phyloP scores from a whole-genome alignment of 2,888 invertebrate genomes.

The Drosophila suboccidentalis region DNA sequence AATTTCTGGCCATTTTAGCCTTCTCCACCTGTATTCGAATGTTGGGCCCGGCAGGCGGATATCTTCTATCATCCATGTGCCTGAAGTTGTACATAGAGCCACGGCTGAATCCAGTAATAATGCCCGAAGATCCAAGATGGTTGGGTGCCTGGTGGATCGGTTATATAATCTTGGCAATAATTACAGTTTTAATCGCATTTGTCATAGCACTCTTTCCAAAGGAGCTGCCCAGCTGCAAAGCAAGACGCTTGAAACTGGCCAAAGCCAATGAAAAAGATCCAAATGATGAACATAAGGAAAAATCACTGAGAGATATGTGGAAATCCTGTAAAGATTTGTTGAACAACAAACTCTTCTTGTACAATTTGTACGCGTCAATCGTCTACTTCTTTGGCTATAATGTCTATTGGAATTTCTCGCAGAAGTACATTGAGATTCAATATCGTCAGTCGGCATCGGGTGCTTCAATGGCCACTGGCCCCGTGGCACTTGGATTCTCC shows the following conservation, averaged over 20 bases:
- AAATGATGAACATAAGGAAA: constrained; percentile 26
- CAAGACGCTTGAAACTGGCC: constrained; percentile 83
- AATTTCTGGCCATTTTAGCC: constrained; percentile 83
- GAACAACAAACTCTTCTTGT: constrained; percentile 89
- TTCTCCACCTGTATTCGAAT: constrained; percentile 89
- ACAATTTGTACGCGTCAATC: constrained; percentile 90
- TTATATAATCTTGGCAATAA: constrained; percentile 88
- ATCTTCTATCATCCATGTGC: constrained; percentile 88
- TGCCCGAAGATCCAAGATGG: constrained; percentile 90
- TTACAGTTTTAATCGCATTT: constrained; percentile 87
- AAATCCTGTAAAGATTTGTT: constrained; percentile 88
- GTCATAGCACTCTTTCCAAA: constrained; percentile 89
- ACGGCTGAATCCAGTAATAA: constrained; percentile 88
- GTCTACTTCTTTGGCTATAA: constrained; percentile 90
- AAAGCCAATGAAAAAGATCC: constrained; percentile 67
- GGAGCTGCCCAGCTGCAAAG: constrained; percentile 88
- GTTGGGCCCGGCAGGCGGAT: constrained; percentile 87
- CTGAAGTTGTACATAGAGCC: constrained; percentile 89
- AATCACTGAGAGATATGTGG: constrained; percentile 87
- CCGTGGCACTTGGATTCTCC: constrained; percentile 89
- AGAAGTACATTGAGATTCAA: constrained; percentile 93
- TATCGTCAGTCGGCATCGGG: constrained; percentile 91
- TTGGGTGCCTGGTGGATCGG: constrained; percentile 93
- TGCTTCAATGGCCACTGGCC: constrained; percentile 89
- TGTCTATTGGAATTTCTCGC: constrained; percentile 92